Conservation (phyloP, 2,888 invertebrate genomes). For the Drosophila silvestris region DNA sequence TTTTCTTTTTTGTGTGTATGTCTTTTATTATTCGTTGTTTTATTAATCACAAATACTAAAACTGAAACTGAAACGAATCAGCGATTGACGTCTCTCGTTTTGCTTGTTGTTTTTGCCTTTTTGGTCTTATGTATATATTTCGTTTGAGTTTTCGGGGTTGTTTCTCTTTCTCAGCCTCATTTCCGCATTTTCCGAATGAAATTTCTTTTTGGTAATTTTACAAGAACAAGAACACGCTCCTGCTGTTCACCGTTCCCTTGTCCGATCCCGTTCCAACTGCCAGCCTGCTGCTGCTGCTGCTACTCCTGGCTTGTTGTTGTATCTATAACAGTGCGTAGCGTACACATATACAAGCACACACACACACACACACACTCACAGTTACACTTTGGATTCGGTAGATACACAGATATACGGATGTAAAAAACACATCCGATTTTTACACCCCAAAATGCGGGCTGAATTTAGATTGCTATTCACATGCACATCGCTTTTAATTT, state of each 20-base stretch:
- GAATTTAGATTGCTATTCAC: slow-evolving; percentile 21
- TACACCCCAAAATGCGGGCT: slow-evolving; percentile 55
- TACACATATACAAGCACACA: slow-evolving; percentile 40
- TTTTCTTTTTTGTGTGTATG: slow-evolving; percentile 16
- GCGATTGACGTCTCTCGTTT: slow-evolving; percentile 30
- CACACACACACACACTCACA: slow-evolving; percentile 38
- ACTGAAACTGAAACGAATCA: slow-evolving; percentile 26
- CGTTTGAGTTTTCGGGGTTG: slow-evolving; percentile 71
- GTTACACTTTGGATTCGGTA: slow-evolving; percentile 43
- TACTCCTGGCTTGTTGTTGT: slow-evolving; percentile 68
- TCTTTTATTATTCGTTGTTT: slow-evolving; percentile 39
- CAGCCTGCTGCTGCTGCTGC: slow-evolving; percentile 32
- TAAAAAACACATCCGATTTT: slow-evolving; percentile 58
- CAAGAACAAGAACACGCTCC: slow-evolving; percentile 76
- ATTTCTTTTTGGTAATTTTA: slow-evolving; percentile 79
- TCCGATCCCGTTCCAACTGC: slow-evolving; percentile 33
- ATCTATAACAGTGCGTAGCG: slow-evolving; percentile 78
- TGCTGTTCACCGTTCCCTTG: slow-evolving; percentile 46
- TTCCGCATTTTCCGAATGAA: slow-evolving; percentile 79
- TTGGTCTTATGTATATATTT: slow-evolving; percentile 55
- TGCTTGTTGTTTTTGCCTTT: slow-evolving; percentile 43
- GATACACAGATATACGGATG: slow-evolving; percentile 57
- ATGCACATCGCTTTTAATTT: slow-evolving; percentile 44
- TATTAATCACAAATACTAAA: slow-evolving; percentile 51
- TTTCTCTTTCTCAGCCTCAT: slow-evolving; percentile 73